Evolutionary conservation across 2,888 invertebrate genomes (phyloP).

Genomic region (Amiota communis): DNA sequence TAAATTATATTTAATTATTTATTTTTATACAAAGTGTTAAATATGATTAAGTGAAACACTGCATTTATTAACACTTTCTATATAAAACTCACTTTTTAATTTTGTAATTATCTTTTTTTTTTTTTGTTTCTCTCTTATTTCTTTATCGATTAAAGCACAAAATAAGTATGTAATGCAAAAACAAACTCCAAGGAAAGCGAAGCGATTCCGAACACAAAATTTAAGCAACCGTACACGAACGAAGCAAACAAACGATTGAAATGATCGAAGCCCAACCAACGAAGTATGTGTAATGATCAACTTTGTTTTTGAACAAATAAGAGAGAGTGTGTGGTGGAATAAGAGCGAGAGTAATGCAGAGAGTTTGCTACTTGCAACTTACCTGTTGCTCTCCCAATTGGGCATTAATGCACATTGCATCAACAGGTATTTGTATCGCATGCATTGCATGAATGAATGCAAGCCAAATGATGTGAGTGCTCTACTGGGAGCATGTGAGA

Average conservation of each 20-base stretch:
- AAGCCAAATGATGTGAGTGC: too few species aligned
- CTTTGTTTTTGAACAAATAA: too few species aligned
- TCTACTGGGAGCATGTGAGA: too few species aligned
- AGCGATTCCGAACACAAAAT: slow-evolving; percentile 26
- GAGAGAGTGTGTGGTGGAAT: too few species aligned
- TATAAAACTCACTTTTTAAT: slow-evolving; percentile 6
- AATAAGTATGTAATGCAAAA: slow-evolving; percentile 25
- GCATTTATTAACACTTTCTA: slow-evolving; percentile 6
- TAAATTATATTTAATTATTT: too few species aligned
- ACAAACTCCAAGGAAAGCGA: slow-evolving; percentile 28
- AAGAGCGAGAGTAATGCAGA: too few species aligned
- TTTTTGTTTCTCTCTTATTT: slow-evolving; percentile 13
- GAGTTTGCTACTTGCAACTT: too few species aligned
- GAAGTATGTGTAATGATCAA: too few species aligned
- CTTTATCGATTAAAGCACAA: slow-evolving; percentile 15
- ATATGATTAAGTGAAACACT: background rate
- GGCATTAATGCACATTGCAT: background rate
- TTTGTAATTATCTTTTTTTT: background rate
- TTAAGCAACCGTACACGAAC: slow-evolving; percentile 57
- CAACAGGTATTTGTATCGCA: slow-evolving; percentile 10
- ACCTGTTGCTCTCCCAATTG: background rate
- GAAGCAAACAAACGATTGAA: slow-evolving; percentile 56
- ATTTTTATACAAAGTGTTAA: background rate
- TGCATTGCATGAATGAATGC: background rate
- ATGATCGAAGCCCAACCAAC: slow-evolving; percentile 19